Evolutionary conservation across 2,797 vertebrate species (phyloP).

Genomic region (Pangasius sanitwongsei): DNA sequence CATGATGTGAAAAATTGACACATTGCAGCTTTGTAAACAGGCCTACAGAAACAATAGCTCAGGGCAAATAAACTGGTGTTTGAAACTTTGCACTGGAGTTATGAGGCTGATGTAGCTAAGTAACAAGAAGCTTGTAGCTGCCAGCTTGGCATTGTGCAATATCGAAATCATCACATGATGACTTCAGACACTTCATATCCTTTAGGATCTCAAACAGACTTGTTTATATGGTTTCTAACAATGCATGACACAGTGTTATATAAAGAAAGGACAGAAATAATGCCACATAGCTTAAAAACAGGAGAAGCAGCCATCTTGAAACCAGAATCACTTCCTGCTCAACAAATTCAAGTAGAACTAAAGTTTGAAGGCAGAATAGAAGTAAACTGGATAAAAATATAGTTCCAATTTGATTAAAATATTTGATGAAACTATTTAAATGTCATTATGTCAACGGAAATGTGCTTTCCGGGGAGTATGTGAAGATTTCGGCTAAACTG

Average conservation of each 20-base stretch:
- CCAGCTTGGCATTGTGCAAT: neutral
- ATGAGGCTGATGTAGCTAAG: neutral
- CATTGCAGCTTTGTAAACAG: conserved; percentile 52
- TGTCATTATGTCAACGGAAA: too few relatives aligned
- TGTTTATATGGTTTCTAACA: neutral
- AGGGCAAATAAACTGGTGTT: neutral
- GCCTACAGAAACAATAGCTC: conserved; percentile 32
- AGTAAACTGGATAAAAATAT: neutral
- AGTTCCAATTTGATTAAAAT: neutral
- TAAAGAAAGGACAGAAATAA: too few relatives aligned
- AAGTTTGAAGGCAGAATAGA: neutral
- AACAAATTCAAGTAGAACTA: neutral
- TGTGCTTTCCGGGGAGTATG: neutral
- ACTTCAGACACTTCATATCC: neutral
- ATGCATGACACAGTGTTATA: neutral
- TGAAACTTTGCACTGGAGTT: neutral
- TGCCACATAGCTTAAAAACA: neutral
- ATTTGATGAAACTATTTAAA: neutral
- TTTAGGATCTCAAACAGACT: neutral
- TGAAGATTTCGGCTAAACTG: too few relatives aligned
- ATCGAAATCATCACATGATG: neutral
- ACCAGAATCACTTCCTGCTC: neutral
- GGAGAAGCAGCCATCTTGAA: neutral
- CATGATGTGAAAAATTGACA: neutral
- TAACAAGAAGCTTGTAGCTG: neutral